A percentile compares a stretch with the other conserved stretches of the same genome.
Evolutionary conservation across 2,888 invertebrate species (phyloP).

Genomic region (Criorhina ranunculi): DNA sequence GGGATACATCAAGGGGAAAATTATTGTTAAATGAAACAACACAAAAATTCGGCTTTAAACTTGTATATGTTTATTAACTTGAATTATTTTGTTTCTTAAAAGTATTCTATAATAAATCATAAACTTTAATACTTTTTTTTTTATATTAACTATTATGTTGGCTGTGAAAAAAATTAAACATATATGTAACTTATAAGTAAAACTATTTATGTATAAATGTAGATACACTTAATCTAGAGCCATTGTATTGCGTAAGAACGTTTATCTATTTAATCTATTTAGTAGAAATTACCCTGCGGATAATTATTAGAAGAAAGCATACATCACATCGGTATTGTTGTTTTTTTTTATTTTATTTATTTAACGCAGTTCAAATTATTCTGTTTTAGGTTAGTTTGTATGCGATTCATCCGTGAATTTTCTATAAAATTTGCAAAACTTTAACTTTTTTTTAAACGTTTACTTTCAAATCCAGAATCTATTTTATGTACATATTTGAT

Average conservation of each 20-base stretch:
- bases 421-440: too few species aligned
- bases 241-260: constrained; percentile 3
- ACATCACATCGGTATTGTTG: not conserved
- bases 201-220: not conserved
- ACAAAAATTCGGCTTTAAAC: not conserved
- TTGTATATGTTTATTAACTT: not conserved
- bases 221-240: constrained; percentile 3
- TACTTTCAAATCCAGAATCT: too few species aligned
- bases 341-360: too few species aligned
- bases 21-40: too few species aligned
- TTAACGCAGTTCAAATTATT: too few species aligned
- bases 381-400: too few species aligned
- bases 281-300: not conserved
- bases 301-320: not conserved
- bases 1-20: too few species aligned
- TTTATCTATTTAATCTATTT: constrained; percentile 7
- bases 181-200: not conserved
- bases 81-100: not conserved
- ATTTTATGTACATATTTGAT: too few species aligned
- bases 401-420: not conserved
- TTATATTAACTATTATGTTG: constrained; percentile 3
- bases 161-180: constrained; percentile 17
- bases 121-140: not conserved
- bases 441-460: too few species aligned
- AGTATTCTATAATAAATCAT: not conserved